A percentile compares a stretch with the other conserved stretches of the same genome.
Evolutionary conservation across 2,797 vertebrate genomes (phyloP).

Genomic region (Apodemus agrarius): DNA sequence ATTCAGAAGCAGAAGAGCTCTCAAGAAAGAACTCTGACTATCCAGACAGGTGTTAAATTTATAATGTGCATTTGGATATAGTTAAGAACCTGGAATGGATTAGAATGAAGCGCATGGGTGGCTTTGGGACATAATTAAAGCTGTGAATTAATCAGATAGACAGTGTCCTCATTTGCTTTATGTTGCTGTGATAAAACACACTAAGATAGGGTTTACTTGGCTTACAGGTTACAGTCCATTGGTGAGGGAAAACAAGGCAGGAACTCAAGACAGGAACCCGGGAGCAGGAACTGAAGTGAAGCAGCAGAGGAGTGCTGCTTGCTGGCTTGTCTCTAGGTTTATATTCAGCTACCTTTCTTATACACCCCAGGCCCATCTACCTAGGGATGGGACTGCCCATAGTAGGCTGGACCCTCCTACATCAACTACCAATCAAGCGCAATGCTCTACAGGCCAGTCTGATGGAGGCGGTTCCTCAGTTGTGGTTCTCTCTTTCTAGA

Average conservation of each 20-base stretch:
- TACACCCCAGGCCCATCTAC: too few relatives aligned
- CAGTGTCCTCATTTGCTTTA: not conserved
- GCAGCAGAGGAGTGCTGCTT: too few relatives aligned
- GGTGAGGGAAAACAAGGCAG: not conserved
- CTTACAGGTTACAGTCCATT: not conserved
- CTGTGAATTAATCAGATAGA: not conserved
- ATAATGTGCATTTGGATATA: not conserved
- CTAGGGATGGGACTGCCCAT: too few relatives aligned
- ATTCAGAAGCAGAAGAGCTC: not conserved
- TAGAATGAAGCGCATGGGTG: not conserved
- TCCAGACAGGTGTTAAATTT: not conserved
- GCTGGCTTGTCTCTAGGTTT: too few relatives aligned
- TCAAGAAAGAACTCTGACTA: not conserved
- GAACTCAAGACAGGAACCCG: not conserved
- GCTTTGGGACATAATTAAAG: not conserved
- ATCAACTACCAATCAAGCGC: too few relatives aligned
- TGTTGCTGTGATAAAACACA: not conserved
- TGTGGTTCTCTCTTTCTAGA: not conserved
- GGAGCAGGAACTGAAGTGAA: too few relatives aligned
- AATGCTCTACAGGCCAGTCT: too few relatives aligned
- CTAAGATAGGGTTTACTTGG: not conserved
- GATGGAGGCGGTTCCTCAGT: not conserved
- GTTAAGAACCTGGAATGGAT: not conserved
- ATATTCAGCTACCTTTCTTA: too few relatives aligned
- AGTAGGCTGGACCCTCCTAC: too few relatives aligned